Evolutionary conservation across 1,140 invertebrate genomes (phyloP), one percentile per base, ranked within the genome.

Genomic region (Neodiprion fabricii): DNA sequence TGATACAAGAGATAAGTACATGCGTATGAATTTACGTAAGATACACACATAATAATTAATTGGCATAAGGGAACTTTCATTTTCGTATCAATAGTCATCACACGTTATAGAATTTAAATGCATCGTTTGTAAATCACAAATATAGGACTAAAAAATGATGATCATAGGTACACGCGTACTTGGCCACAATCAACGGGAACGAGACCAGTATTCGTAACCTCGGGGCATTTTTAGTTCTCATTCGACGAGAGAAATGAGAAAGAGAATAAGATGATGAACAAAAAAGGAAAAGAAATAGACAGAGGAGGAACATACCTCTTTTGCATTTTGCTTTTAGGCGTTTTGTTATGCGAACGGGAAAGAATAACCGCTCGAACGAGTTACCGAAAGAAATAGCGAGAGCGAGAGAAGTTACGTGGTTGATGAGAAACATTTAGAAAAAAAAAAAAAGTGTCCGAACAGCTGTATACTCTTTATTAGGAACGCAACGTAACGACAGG

Each of bases 291-390:
- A 61, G n/a, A 61, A 61, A 61, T 14, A 61, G n/a, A 61, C 4
- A 61, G 4, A 61, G n/a, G n/a, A 61, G 11, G n/a, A 5, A 12
- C 53, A 17, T 3, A 17, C 11, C 53, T 61, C 53, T 5, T 61
- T 61, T 61, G 53, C 53, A 61, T 12, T 61, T 61, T 61, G 53
- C 53, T 61, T 61, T 61, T 61, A 61, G 53, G n/a, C 53, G 5
- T 3, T 5, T 61, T 17, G 53, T 12, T 61, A 61, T 61, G n/a
- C 53, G n/a, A 61, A 61, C 9, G 9, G 53, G 5, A 12, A 4
- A 61, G 53, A 40, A 61, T 17, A 61, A 61, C 53, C 53, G 53
- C 53, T 12, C 28, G 28, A 40, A 40, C 28, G 28, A 40, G 28
- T 40, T 3, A 40, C 28, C 28, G 28, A 40, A 40, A 40, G 1